These are phyloP conservation scores for Antedon bifida DNA, from an alignment of 35 echinoderm and acorn worm species.

Conservation along the genomic window DNA sequence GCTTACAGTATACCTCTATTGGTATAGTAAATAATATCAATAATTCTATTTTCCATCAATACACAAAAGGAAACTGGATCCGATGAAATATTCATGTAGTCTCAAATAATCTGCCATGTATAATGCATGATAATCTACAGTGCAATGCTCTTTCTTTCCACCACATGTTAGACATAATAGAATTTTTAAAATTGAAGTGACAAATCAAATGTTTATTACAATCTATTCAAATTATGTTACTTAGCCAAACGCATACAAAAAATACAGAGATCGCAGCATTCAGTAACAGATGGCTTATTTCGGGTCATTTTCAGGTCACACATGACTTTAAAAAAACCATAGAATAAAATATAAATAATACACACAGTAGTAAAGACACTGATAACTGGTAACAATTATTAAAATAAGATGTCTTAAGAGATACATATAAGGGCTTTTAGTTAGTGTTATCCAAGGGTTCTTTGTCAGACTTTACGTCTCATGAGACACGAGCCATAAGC, in stretches of 20 bases:
- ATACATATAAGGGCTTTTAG: not conserved
- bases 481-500: not conserved
- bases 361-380: not conserved
- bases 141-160: no score
- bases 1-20: no score
- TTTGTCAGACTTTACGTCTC: not conserved
- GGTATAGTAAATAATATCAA: no score
- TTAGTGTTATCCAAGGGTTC: not conserved
- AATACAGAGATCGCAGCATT: not conserved
- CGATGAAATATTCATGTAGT: no score
- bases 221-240: not conserved
- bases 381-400: not conserved
- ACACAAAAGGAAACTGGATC: no score
- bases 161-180: no score
- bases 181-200: no score
- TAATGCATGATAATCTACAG: no score
- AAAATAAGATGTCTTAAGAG: not conserved
- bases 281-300: not conserved
- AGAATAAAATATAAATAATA: not conserved
- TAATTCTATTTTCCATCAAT: no score
- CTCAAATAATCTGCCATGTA: no score
- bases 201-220: not conserved
- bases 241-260: not conserved
- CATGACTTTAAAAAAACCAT: not conserved
- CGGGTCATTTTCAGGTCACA: not conserved